Conservation (phyloP, 1,140 invertebrate genomes). For the Drosophila pallidifrons region DNA sequence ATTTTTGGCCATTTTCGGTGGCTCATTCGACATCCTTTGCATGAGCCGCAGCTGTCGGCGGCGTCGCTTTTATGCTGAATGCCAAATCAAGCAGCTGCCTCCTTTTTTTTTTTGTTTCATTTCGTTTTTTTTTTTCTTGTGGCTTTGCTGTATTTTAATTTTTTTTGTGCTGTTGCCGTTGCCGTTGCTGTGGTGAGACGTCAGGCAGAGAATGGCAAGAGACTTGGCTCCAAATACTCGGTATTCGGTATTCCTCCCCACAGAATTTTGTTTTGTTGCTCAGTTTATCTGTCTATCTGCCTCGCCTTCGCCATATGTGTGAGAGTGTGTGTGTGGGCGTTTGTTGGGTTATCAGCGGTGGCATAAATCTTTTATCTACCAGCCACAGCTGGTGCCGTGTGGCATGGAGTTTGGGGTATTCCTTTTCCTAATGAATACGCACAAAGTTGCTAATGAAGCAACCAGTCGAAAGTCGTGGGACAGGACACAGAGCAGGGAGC, state of each 20-base stretch:
- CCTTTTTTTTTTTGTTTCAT: conserved; percentile 40
- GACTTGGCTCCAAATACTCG: conserved; percentile 16
- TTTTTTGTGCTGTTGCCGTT: conserved; percentile 16
- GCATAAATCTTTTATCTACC: conserved; percentile 82
- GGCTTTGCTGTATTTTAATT: conserved; percentile 42
- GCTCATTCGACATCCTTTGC: conserved; percentile 35
- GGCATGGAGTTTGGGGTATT: conserved; percentile 30
- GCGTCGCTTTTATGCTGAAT: conserved; percentile 68
- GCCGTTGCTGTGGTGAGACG: conserved; percentile 22
- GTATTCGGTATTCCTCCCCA: conserved; percentile 7
- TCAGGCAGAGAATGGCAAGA: conserved; percentile 32
- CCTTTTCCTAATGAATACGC: conserved; percentile 75
- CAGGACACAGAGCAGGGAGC: conserved; percentile 12
- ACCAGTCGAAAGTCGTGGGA: conserved; percentile 42
- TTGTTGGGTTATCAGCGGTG: conserved; percentile 77
- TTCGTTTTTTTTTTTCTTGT: conserved; percentile 36
- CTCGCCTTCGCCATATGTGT: conserved; percentile 11
- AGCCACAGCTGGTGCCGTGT: conserved; percentile 63
- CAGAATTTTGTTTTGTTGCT: conserved; percentile 56
- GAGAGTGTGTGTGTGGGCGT: conserved; percentile 65
- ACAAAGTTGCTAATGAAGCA: conserved; percentile 82
- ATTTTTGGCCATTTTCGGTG: conserved; percentile 15
- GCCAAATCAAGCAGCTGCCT: conserved; percentile 79
- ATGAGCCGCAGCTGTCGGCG: conserved; percentile 63
- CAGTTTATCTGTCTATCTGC: conserved; percentile 61